Base-by-base conservation (phyloP, 2,888 invertebrate species). In the Phalera bucephala region DNA sequence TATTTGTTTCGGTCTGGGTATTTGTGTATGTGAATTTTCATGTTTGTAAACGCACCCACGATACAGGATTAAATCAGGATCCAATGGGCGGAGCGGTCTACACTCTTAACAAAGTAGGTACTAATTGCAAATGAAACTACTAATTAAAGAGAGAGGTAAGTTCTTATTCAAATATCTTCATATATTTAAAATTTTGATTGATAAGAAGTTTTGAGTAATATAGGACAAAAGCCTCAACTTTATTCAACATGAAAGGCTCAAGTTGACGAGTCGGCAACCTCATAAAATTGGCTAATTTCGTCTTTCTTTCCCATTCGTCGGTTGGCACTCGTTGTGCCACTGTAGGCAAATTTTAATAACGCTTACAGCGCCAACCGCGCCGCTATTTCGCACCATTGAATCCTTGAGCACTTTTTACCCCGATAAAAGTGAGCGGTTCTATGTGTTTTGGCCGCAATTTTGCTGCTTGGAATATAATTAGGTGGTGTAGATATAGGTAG, bases 271-370 rank as follows among this genome's bases (percentile, higher is more conserved):
- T 67, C 69, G 59, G 70, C 78, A 71, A 69, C 66, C 72, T 74
- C 69, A 72, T 77, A 73, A 77, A 76, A 79, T 73, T 64, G 64
- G 73, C 73, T 77, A 78, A 79, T 79, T 78, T 78, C 52, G 67
- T 65, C 68, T 70, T 76, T 74, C 72, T 76, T 77, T 73, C 71
- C 63, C 68, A 71, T 69, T 72, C 73, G 60, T 60, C 61, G 66
- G 63, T 62, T 69, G 74, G 75, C 68, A 58, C 61, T 72, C 64
- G 68, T 68, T 70, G 65, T 69, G 77, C 74, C 46, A 53, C 62
- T 61, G 75, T 78, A 78, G 76, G 80, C 80, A 80, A 78, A 80
- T 80, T 81, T 81, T 81, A 81, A 81, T 81, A 80, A 80, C 69
- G 81, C 80, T 79, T 76, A 78, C 79, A 67, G 64, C 64, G 72